Base-by-base conservation (phyloP, 2,113 vertebrate genomes). In the Pheucticus melanocephalus region DNA sequence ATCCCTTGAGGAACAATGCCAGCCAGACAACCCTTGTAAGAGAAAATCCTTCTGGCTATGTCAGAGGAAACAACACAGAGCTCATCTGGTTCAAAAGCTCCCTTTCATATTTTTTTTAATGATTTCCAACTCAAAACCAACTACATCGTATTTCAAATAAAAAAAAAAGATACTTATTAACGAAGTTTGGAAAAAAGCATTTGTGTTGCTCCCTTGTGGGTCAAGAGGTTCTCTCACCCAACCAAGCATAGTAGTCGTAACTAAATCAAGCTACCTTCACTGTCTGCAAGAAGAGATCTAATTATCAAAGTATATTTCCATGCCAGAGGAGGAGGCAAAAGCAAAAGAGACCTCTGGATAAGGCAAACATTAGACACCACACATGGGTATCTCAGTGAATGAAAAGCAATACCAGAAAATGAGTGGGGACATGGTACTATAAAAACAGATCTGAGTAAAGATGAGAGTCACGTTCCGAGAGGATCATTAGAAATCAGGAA, bases 201-300 rank as follows among this genome's bases (percentile, higher is more conserved):
- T 89, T 50, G 10, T 42, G 40, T 63, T 57, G 71, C 10, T 90
- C 81, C 56, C 54, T 22, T 56, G 54, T 22, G 20, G 4, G 31
- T 31, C 59, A 42, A 77, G 76, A 94, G 50, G 51, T 56, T 51
- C 59, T 85, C 40, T 66, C 56, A 89, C 20, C 50, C 44, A 83
- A 96, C 64, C 76, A 88, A 80, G 64, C 75, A 84, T 39, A 61
- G 68, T 56, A 47, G 51, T 31, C 10, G 7, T 73, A 93, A 96
- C 89, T 95, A 95, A 93, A 91, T 65, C 13, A 39, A 96, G 88
- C 50, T 82, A 85, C 81, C 63, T 81, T 93, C 89, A 81, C 44
- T 85, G 42, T 61, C 39, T 44, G 65, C 57, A 95, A 68, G 61
- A 90, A 60, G 21, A 85, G 39, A 90, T 91, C 60, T 90, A 93